Percentiles rank a stretch among this genome's conserved stretches.
phyloP scores from a whole-genome alignment of 2,113 vertebrate genomes.

The Eubucco bourcierii region DNA sequence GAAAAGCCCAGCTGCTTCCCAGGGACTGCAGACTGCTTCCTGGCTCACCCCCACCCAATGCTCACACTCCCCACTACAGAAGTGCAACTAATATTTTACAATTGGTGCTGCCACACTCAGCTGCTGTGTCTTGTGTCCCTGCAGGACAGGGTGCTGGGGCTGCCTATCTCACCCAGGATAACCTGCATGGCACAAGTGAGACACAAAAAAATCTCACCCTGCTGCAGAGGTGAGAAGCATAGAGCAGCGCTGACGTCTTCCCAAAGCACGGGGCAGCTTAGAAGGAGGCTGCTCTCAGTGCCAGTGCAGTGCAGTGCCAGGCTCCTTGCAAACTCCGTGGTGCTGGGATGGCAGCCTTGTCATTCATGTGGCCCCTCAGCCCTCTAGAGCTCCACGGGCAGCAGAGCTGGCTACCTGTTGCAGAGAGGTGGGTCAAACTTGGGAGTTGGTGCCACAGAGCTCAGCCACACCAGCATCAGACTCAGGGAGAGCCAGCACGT shows the following conservation, averaged over 20 bases:
- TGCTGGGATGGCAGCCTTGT: rapidly evolving
- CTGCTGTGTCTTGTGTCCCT: neutral
- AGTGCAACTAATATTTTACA: too few species aligned
- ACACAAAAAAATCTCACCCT: rapidly evolving
- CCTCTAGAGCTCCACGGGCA: rapidly evolving
- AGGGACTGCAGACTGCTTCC: rapidly evolving
- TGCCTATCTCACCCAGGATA: neutral
- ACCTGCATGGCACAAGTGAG: rapidly evolving
- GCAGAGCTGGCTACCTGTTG: rapidly evolving
- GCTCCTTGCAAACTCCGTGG: rapidly evolving
- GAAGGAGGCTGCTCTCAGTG: neutral
- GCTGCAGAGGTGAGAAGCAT: rapidly evolving
- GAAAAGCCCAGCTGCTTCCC: neutral
- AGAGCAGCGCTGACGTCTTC: neutral
- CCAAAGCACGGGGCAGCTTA: neutral
- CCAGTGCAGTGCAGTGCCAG: neutral
- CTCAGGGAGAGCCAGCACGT: rapidly evolving
- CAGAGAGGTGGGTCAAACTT: rapidly evolving
- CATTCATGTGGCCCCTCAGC: rapidly evolving
- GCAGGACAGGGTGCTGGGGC: neutral
- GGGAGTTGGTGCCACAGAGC: rapidly evolving
- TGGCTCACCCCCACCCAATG: too few species aligned
- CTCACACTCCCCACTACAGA: neutral
- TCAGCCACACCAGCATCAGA: neutral
- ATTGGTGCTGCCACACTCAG: rapidly evolving